A percentile compares a stretch with the other conserved stretches of the same genome.
phyloP scores from a whole-genome alignment of 35 echinoderm and acorn worm species.

The Lytechinus pictus region DNA sequence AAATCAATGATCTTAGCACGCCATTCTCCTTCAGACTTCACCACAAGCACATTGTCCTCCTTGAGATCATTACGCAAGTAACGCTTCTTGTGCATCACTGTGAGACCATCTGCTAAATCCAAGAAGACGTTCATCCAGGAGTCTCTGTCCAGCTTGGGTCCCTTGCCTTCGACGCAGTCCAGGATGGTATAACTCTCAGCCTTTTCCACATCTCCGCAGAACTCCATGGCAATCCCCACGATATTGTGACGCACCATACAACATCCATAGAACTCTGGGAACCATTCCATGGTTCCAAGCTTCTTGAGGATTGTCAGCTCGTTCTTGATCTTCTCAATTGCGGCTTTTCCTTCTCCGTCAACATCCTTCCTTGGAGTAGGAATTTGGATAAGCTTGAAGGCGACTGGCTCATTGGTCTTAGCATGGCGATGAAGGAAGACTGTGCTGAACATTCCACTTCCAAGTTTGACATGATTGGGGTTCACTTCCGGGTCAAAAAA shows the following conservation, averaged over 20 bases:
- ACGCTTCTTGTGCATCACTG: too few species aligned
- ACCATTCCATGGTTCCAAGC: not conserved
- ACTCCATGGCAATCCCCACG: conserved; percentile 25
- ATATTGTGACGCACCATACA: not conserved
- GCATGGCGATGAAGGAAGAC: not conserved
- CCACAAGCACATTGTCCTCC: too few species aligned
- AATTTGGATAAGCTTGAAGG: not conserved
- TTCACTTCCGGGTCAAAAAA: not conserved
- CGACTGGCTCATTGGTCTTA: not conserved
- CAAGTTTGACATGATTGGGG: not conserved
- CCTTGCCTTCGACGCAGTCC: not conserved
- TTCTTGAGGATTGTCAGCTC: too few species aligned
- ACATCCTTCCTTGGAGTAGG: not conserved
- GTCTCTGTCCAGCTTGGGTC: too few species aligned
- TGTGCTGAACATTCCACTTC: not conserved
- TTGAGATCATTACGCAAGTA: too few species aligned
- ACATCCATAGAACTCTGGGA: conserved; percentile 12
- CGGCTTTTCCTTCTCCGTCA: not conserved
- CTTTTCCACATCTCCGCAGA: not conserved
- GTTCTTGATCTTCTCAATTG: not conserved
- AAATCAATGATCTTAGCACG: conserved; percentile 41
- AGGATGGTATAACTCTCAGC: not conserved
- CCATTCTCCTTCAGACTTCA: too few species aligned
- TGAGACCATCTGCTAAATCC: too few species aligned
- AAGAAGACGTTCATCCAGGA: too few species aligned